These are phyloP conservation scores for Junco hyemalis DNA, from an alignment of 2,113 vertebrate genomes.

Conservation along the genomic window DNA sequence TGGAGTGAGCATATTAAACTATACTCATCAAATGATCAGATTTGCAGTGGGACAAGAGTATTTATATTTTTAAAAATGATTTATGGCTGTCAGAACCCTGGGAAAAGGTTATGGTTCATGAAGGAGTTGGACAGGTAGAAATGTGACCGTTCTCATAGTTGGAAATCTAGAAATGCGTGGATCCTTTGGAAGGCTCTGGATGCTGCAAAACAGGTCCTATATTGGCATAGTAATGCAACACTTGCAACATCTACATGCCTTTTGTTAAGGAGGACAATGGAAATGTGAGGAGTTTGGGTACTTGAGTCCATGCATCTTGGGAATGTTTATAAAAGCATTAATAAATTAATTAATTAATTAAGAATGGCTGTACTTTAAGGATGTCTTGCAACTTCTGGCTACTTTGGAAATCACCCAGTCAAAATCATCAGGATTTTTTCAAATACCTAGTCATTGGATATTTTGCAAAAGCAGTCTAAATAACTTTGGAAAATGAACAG, in stretches of 20 bases:
- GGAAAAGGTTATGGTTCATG: background rate
- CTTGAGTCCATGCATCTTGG: background rate
- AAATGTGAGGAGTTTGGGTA: background rate
- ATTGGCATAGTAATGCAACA: background rate
- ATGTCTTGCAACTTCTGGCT: background rate
- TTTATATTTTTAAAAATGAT: background rate
- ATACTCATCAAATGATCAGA: background rate
- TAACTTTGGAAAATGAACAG: background rate
- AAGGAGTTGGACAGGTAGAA: background rate
- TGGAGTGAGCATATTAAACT: background rate
- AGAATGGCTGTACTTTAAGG: background rate
- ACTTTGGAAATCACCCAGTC: background rate
- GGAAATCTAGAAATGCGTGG: background rate
- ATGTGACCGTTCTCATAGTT: background rate
- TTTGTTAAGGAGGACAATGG: background rate
- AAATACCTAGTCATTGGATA: background rate
- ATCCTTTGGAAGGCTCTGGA: background rate
- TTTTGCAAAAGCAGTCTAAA: background rate
- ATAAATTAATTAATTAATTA: background rate
- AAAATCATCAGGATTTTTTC: background rate
- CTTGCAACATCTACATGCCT: background rate
- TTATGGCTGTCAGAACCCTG: background rate
- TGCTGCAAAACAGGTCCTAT: background rate
- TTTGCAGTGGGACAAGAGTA: background rate
- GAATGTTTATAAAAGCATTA: background rate